Base-by-base conservation (phyloP, 2,888 invertebrate species). In the Anoplius nigerrimus region DNA sequence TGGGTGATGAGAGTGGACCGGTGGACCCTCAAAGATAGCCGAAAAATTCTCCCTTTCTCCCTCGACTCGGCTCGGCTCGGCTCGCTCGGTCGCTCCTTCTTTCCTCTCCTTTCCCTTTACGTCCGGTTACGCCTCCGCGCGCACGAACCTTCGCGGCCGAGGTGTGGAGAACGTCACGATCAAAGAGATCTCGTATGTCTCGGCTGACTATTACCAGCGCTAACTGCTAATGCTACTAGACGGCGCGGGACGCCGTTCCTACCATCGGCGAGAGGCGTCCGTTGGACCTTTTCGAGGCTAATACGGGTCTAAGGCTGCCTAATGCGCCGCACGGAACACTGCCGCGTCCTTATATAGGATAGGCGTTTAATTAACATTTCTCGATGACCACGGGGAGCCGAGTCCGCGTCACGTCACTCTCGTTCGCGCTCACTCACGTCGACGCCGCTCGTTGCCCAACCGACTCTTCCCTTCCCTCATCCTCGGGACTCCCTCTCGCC, bases 331-430 rank as follows among this genome's bases (percentile, higher is more conserved):
- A 46, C 45, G 45, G 70, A 60, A 66, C 52, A 69, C 52, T 34
- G 66, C 20, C 46, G 68, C 20, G 13, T 62, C 79, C 78, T 74
- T 79, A 72, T 74, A 74, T 76, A 72, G 76, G 34, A 62, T 72
- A 72, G 71, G 64, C 77, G 75, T 76, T 78, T 79, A 79, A 79
- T 79, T 79, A 79, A 79, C 79, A 81, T 79, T 79, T 79, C 76
- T 72, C 76, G 76, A 81, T 76, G 76, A 79, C 76, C 72, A 58
- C 74, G 52, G 78, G 75, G 69, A 66, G 34, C 21, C 64, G 57
- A 66, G 70, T 55, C 24, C 53, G 54, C 67, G 62, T 74, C 74
- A 55, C 71, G 75, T 76, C 72, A 76, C 66, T 76, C 77, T 66
- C 76, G 64, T 71, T 68, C 64, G 62, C 74, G 69, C 61, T 57